These are phyloP conservation scores for Ibidorhyncha struthersii DNA, from an alignment of 2,113 vertebrate genomes.

Conservation along the genomic window DNA sequence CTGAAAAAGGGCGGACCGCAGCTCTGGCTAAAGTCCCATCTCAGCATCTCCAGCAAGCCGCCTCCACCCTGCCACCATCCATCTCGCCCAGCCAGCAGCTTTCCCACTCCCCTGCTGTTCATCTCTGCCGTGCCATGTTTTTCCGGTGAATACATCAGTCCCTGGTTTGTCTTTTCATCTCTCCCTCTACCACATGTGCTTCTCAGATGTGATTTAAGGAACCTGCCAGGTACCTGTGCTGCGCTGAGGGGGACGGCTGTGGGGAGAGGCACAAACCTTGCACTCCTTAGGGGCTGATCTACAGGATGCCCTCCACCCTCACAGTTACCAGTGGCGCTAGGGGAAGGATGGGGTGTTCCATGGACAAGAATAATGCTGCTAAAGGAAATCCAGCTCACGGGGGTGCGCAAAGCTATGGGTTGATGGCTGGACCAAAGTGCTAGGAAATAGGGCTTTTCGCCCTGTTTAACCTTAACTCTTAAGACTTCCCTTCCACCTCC, in stretches of 20 bases:
- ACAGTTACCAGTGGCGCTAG: background rate
- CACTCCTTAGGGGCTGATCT: fast-evolving
- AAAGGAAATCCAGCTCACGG: background rate
- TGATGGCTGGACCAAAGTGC: background rate
- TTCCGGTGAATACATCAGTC: background rate
- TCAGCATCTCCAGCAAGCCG: background rate
- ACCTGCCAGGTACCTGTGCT: background rate
- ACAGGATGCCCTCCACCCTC: background rate
- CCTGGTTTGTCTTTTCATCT: background rate
- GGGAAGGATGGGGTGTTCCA: background rate
- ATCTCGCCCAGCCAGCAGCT: background rate
- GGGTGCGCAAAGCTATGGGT: fast-evolving
- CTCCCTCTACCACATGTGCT: background rate
- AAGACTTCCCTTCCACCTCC: background rate
- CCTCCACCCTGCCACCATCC: background rate
- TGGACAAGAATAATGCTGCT: no score
- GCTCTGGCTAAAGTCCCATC: background rate
- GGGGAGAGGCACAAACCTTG: background rate
- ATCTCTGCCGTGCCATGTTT: background rate
- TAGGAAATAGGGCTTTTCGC: background rate
- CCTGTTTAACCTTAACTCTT: background rate
- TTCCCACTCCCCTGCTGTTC: background rate
- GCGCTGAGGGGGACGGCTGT: background rate
- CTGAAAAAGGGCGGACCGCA: background rate
- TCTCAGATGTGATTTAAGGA: background rate